Percentiles rank a stretch among this genome's conserved stretches.
phyloP scores from a whole-genome alignment of 2,888 invertebrate species.

The Dicycla oo region DNA sequence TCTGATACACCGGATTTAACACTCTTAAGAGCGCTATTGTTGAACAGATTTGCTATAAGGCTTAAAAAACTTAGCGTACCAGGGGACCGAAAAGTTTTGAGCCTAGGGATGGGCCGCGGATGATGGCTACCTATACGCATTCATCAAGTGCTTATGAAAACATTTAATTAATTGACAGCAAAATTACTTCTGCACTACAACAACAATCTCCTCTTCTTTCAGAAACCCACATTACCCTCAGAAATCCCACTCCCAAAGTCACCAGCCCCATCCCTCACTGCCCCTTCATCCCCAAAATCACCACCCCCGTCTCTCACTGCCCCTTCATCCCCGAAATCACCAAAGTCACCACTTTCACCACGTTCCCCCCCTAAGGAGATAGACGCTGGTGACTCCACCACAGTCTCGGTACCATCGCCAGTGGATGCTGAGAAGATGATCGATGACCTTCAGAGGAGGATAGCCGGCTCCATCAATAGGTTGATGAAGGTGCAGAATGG shows the following conservation, averaged over 20 bases:
- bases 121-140: no score
- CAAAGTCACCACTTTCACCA: slow-evolving; percentile 9
- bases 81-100: no score
- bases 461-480: not conserved
- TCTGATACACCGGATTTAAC: no score
- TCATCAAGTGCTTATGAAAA: no score
- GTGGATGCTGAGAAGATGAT: slow-evolving; percentile 46
- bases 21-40: no score
- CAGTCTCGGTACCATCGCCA: slow-evolving; percentile 29
- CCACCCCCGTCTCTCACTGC: not conserved
- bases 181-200: no score
- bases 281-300: not conserved
- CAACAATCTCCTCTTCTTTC: slow-evolving; percentile 3
- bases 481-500: slow-evolving; percentile 34
- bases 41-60: no score
- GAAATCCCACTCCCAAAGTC: slow-evolving; percentile 6
- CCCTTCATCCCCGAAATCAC: not conserved
- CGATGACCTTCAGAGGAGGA: slow-evolving; percentile 30
- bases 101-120: no score
- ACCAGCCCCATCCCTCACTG: not conserved
- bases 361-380: not conserved
- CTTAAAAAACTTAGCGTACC: no score
- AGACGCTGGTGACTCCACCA: slow-evolving; percentile 40
- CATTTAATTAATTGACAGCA: no score
- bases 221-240: slow-evolving; percentile 28